Evolutionary conservation across 2,113 vertebrate genomes (phyloP).

Genomic region (Scytalopus superciliaris): DNA sequence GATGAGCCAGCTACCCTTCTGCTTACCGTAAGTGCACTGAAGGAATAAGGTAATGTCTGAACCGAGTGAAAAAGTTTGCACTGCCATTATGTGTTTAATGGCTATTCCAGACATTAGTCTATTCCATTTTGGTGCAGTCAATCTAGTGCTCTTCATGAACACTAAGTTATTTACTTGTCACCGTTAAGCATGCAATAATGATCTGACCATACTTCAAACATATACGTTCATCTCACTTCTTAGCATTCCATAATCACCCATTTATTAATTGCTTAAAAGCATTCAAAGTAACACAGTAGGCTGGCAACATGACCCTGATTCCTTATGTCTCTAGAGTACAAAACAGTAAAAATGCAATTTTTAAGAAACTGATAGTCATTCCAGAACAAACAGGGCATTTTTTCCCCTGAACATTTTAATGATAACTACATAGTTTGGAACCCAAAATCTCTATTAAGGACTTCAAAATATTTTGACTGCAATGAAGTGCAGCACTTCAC

Average conservation of each 20-base stretch:
- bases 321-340: not conserved
- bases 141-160: not conserved
- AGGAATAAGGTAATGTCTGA: not conserved
- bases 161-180: slow-evolving; percentile 27
- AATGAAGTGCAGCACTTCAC: not conserved
- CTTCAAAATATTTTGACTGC: slow-evolving; percentile 27
- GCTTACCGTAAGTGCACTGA: not conserved
- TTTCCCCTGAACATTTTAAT: not conserved
- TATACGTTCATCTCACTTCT: not conserved
- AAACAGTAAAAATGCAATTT: slow-evolving; percentile 12
- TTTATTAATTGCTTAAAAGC: slow-evolving; percentile 60
- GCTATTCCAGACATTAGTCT: not conserved
- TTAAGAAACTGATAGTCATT: not conserved
- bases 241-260: slow-evolving; percentile 22
- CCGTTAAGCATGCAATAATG: not conserved
- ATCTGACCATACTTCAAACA: not conserved
- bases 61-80: not conserved
- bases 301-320: not conserved
- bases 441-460: not conserved
- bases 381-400: not conserved
- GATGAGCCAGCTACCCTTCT: not conserved
- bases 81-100: slow-evolving; percentile 17
- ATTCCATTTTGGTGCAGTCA: not conserved
- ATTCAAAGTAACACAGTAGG: not conserved
- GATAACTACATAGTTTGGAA: not conserved